Percentiles rank a stretch among this genome's conserved stretches.
Evolutionary conservation across 2,113 vertebrate species (phyloP).

Genomic region (Limnothrissa miodon): DNA sequence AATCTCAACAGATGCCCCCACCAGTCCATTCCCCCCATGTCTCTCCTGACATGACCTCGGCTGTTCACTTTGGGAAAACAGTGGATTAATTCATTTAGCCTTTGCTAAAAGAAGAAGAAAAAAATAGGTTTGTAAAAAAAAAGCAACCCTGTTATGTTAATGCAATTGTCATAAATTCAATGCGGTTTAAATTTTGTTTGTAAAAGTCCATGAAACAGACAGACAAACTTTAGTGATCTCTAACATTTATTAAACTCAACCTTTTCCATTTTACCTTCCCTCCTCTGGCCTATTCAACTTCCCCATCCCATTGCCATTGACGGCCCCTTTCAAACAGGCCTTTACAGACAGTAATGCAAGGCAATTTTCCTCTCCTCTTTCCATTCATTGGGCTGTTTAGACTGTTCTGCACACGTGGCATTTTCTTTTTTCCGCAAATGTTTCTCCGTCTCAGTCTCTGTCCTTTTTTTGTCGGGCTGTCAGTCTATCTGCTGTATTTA

Average conservation of each 20-base stretch:
- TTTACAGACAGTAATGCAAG: background rate
- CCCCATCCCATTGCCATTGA: background rate
- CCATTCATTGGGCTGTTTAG: background rate
- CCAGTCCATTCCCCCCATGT: no score
- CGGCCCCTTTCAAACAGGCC: background rate
- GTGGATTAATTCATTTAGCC: background rate
- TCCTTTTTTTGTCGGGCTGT: background rate
- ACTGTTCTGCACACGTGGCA: background rate
- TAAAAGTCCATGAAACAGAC: background rate
- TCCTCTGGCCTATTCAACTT: background rate
- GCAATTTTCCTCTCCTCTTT: background rate
- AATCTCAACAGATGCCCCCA: background rate
- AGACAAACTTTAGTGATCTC: background rate
- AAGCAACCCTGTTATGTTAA: background rate
- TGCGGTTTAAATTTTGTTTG: background rate
- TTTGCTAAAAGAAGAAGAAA: background rate
- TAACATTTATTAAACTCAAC: background rate
- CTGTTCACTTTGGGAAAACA: background rate
- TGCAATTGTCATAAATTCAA: conserved; percentile 2
- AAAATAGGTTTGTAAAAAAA: background rate
- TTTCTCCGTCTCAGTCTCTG: background rate
- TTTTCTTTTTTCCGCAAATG: conserved; percentile 12
- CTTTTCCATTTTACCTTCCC: background rate
- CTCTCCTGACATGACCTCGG: background rate
- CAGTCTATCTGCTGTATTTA: background rate